These are phyloP conservation scores for Diadegma fenestrale DNA, from an alignment of 2,888 invertebrate species.

Conservation along the genomic window DNA sequence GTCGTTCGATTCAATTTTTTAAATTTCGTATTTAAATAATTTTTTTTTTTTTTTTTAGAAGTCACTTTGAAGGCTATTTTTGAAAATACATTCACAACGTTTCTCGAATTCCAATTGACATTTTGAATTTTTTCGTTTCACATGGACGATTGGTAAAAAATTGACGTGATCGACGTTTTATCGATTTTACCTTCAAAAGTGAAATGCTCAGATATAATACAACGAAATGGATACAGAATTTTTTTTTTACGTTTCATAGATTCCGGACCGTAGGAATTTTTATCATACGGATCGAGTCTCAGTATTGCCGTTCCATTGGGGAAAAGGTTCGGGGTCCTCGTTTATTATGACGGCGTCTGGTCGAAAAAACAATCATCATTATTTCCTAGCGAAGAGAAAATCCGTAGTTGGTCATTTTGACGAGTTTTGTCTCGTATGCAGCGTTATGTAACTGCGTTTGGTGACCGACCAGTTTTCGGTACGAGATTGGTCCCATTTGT, in stretches of 20 bases:
- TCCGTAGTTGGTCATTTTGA: neutral
- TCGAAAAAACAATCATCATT: neutral
- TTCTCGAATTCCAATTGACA: constrained; percentile 1
- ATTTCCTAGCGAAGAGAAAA: neutral
- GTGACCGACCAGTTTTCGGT: constrained; percentile 37
- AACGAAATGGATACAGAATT: neutral
- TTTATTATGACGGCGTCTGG: neutral
- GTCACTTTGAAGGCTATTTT: neutral
- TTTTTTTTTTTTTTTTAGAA: neutral
- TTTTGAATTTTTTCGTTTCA: neutral
- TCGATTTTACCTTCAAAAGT: constrained; percentile 6
- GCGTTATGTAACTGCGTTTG: constrained; percentile 29
- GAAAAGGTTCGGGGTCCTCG: neutral
- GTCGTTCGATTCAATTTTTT: neutral
- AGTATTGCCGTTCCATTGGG: neutral
- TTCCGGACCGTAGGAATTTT: neutral
- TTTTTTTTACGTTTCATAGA: neutral
- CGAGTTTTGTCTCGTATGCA: neutral
- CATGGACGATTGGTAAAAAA: neutral
- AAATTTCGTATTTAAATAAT: neutral
- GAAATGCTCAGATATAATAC: neutral
- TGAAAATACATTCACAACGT: neutral
- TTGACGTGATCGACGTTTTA: constrained; percentile 1
- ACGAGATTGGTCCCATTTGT: constrained; percentile 35
- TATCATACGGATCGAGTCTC: neutral